A percentile compares a stretch with the other conserved stretches of the same genome.
These are phyloP conservation scores for Mercenaria mercenaria DNA, from an alignment of 1,140 invertebrate species.

Conservation along the genomic window DNA sequence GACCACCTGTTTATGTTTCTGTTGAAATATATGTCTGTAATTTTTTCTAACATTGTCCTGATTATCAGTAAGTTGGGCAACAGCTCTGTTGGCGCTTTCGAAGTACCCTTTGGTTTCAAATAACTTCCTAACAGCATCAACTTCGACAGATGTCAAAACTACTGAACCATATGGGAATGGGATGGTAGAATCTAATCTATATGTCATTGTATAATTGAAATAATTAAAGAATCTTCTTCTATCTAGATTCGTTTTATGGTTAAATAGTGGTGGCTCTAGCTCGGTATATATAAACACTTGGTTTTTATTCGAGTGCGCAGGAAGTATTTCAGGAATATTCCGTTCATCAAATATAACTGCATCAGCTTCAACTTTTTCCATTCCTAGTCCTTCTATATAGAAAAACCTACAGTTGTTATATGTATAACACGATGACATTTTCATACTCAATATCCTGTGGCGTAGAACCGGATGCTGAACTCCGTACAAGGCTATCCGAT, in stretches of 20 bases:
- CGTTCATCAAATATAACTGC: not conserved
- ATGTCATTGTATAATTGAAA: slow-evolving; percentile 25
- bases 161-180: not conserved
- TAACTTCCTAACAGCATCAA: not conserved
- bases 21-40: not conserved
- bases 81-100: no score
- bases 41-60: not conserved
- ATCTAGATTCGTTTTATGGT: not conserved
- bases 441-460: not conserved
- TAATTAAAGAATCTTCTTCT: not conserved
- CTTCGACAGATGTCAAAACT: not conserved
- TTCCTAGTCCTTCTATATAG: not conserved
- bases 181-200: slow-evolving; percentile 3
- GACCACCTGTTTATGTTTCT: not conserved
- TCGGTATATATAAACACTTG: not conserved
- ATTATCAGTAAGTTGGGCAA: not conserved
- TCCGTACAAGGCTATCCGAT: not conserved
- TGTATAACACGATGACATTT: not conserved
- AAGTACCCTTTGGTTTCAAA: not conserved
- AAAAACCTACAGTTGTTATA: not conserved
- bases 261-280: not conserved
- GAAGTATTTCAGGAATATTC: not conserved
- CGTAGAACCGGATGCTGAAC: not conserved
- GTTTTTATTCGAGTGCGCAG: not conserved
- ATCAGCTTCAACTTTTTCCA: not conserved